Evolutionary conservation across 2,797 vertebrate genomes (phyloP), one percentile per base, ranked within the genome.

Genomic region (Pelochelys cantorii): DNA sequence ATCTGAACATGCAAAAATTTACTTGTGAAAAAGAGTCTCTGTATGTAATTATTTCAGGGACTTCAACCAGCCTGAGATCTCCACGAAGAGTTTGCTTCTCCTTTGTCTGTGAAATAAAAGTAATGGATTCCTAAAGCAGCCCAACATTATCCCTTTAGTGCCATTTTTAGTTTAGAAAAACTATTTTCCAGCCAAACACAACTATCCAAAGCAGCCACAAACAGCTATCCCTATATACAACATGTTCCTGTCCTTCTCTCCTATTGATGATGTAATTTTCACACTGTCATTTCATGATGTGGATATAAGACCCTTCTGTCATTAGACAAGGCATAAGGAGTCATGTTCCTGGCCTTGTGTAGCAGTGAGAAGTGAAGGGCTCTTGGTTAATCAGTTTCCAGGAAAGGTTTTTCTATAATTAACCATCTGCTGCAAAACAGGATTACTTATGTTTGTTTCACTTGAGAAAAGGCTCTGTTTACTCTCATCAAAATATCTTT

Each of bases 381-480:
- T 95, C 78, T 97, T 95, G 95, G 87, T 90, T 94, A 89, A 86
- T 87, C 87, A 78, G 86, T 74, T 93, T 93, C 83, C 93, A 74
- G 92, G 92, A 94, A 93, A 81, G 88, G 83, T 48, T 85, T 93
- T 96, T 95, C 89, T 95, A 68, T 94, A 95, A 95, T 96, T 87
- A 68, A 84, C 86, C 25, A 84, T 95, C 83, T 81, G 94, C 92
- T 95, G 92, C 89, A 96, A 96, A 93, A 81, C 84, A 95, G 82
- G 81, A 90, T 96, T 97, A 96, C 96, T 95, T 94, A 90, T 93
- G 56, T 96, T 94, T 97, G 86, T 95, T 97, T 95, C 88, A 48
- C 94, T 97, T 97, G 96, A 93, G 95, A 92, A 86, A 29, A 85
- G 48, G 88, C 94, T 88, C 90, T 94, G 95, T 95, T 91, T 60